Percentiles rank a stretch among this genome's conserved stretches.
Evolutionary conservation across 2,113 vertebrate species (phyloP).

Genomic region (Coregonus clupeaformis): DNA sequence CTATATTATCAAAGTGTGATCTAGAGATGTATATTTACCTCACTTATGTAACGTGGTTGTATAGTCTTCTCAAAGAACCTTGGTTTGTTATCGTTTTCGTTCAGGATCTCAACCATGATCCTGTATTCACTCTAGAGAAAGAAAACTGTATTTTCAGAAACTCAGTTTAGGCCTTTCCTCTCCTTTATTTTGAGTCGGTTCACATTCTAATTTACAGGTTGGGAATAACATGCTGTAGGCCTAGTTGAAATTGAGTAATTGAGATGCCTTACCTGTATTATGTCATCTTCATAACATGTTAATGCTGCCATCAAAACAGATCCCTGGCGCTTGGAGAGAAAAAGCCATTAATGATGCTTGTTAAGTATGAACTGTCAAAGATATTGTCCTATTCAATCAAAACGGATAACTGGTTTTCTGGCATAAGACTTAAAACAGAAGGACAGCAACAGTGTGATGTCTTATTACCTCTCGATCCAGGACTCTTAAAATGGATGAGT

Average conservation of each 20-base stretch:
- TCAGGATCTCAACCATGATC: conserved; percentile 74
- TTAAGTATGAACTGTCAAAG: too few species aligned
- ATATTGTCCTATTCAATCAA: neutral
- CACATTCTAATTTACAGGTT: too few species aligned
- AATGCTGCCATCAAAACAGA: conserved; percentile 62
- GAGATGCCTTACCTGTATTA: conserved; percentile 52
- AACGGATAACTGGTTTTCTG: neutral
- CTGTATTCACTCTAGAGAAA: conserved; percentile 59
- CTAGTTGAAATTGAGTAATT: too few species aligned
- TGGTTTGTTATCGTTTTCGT: conserved; percentile 78
- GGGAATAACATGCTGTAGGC: too few species aligned
- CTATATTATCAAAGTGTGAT: too few species aligned
- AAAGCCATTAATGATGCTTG: too few species aligned
- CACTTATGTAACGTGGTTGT: conserved; percentile 67
- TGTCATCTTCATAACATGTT: conserved; percentile 64
- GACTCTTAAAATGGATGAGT: conserved; percentile 60
- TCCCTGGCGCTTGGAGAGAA: conserved; percentile 55
- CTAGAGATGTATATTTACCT: conserved; percentile 54
- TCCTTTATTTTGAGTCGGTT: too few species aligned
- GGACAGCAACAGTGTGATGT: neutral
- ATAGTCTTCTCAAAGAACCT: conserved; percentile 64
- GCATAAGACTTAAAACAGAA: neutral
- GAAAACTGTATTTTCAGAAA: neutral
- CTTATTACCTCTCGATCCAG: conserved; percentile 78
- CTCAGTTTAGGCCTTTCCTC: neutral